Conservation (phyloP, 2,113 vertebrate species). For the Chinchilla lanigera region DNA sequence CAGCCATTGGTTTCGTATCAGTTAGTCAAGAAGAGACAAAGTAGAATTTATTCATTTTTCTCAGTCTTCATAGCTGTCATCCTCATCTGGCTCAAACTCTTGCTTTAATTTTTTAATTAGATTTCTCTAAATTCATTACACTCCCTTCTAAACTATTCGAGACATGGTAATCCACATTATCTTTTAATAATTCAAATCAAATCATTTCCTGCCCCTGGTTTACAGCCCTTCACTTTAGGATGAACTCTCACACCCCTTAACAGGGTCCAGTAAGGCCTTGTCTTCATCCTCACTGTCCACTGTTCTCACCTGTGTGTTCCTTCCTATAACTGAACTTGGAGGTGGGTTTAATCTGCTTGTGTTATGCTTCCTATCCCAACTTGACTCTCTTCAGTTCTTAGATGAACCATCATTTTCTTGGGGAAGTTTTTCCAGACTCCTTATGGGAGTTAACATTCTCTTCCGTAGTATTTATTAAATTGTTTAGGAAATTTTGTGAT, state of each 20-base stretch:
- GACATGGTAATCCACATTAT: neutral
- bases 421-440: constrained; percentile 18
- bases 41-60: neutral
- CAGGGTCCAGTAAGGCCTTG: neutral
- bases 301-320: neutral
- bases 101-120: neutral
- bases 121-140: neutral
- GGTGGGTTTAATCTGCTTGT: neutral
- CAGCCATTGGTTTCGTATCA: neutral
- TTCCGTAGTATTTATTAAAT: neutral
- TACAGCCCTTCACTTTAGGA: neutral
- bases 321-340: neutral
- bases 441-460: neutral
- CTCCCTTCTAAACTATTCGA: constrained; percentile 2
- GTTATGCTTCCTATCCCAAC: neutral
- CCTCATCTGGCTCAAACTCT: neutral
- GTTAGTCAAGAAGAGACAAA: constrained; percentile 14
- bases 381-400: neutral
- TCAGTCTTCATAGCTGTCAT: neutral
- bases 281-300: neutral
- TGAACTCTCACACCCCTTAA: neutral
- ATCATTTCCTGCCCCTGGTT: neutral
- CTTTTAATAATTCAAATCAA: constrained; percentile 16
- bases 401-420: constrained; percentile 10
- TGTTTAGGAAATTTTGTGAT: neutral